Conservation (phyloP, 2,888 invertebrate species). For the Cheiracanthium punctorium region DNA sequence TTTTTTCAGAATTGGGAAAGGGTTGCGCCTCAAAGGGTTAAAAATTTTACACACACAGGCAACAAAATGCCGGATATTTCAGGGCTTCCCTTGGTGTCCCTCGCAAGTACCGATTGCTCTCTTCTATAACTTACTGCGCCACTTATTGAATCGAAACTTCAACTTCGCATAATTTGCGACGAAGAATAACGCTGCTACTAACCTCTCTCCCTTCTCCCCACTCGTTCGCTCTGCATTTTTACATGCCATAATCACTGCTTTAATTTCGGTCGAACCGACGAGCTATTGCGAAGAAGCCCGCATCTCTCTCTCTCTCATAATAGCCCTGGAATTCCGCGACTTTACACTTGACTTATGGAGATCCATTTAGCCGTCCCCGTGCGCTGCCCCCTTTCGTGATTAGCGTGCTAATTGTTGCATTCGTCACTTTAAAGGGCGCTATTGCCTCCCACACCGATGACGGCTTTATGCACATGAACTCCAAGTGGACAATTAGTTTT, state of each 20-base stretch:
- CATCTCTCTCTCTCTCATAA: slow-evolving; percentile 46
- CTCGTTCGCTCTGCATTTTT: not conserved
- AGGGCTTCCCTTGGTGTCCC: not conserved
- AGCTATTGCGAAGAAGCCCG: not conserved
- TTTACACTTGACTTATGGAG: slow-evolving; percentile 40
- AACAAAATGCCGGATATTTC: too few relatives aligned
- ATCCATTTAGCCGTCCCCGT: slow-evolving; percentile 30
- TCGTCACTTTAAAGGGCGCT: slow-evolving; percentile 61
- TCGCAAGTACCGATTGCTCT: not conserved
- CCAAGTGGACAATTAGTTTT: slow-evolving; percentile 45
- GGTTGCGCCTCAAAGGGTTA: too few relatives aligned
- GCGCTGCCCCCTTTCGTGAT: slow-evolving; percentile 4
- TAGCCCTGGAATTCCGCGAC: slow-evolving; percentile 35
- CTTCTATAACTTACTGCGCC: not conserved
- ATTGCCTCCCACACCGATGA: slow-evolving; percentile 35
- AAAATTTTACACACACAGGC: too few relatives aligned
- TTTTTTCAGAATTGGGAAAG: too few relatives aligned
- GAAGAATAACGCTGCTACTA: not conserved
- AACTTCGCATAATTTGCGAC: not conserved
- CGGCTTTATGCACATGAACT: slow-evolving; percentile 64
- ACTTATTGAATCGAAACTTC: slow-evolving; percentile 8
- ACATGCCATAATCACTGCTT: not conserved
- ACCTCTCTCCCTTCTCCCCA: not conserved
- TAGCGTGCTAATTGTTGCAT: slow-evolving; percentile 62
- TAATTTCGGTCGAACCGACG: not conserved